Base-by-base conservation (phyloP, 2,888 invertebrate species). In the Apamea epomidion region DNA sequence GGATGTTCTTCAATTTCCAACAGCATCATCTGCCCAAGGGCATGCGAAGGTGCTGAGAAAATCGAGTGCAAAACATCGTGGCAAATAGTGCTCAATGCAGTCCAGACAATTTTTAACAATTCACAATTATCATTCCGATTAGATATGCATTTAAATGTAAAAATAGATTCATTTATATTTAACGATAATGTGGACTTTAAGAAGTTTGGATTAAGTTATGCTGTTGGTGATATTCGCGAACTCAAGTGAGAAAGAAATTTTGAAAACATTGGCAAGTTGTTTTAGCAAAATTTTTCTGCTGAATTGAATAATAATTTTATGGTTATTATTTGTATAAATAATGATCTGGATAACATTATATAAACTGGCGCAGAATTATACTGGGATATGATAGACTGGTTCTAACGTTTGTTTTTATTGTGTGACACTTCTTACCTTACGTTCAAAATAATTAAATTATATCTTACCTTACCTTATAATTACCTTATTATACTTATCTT, bases 71-170 rank as follows among this genome's bases (percentile, higher is more conserved):
- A 81, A 74, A 85, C 80, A 88, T 83, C 85, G 81, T 75, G 72
- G 74, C 64, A 45, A 79, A 82, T 69, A 74, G 85, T 81, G 81
- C 79, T 79, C 80, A 81, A 71, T 68, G 37, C 29, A 83, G 84
- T 82, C 76, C 81, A 78, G 81, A 82, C 85, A 83, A 81, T 87
- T 73, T 67, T 78, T 58, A 79, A 82, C 70, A 76, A 64, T 79
- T 75, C 77, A 81, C 87, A 82, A 80, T 79, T 90, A 88, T 91
- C 92, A 93, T 93, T 93, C 92, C 93, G 91, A 90, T 90, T 91
- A 92, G 90, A 88, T 88, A 85, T 91, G 92, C 92, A 92, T 93
- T 92, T 92, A 92, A 84, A 85, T 85, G 78, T 90, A 85, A 82
- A 82, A 65, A 54, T 84, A 86, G 81, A 82, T 84, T 84, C 64